Evolutionary conservation across 2,113 vertebrate genomes (phyloP).

Genomic region (Siphamia tubifer): DNA sequence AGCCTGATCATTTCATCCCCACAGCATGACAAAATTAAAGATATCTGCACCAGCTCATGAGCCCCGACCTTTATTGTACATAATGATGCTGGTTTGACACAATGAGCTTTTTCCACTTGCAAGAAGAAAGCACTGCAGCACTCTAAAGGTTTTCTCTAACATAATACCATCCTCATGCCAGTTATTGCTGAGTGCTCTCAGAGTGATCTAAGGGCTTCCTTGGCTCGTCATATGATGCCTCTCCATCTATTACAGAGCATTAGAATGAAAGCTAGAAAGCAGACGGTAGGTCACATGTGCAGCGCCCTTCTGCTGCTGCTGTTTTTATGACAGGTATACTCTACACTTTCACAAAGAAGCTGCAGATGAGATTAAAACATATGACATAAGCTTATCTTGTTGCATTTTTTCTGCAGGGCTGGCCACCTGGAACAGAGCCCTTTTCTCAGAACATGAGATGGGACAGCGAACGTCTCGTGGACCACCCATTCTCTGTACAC

Average conservation of each 20-base stretch:
- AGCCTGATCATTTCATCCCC: background rate
- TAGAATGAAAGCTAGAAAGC: conserved; percentile 38
- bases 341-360: too few species aligned
- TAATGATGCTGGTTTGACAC: conserved; percentile 9
- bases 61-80: background rate
- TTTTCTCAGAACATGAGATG: conserved; percentile 43
- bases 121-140: background rate
- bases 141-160: conserved; percentile 30
- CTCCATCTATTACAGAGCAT: conserved; percentile 54
- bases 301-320: conserved; percentile 3
- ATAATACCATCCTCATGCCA: conserved; percentile 37
- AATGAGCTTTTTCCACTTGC: background rate
- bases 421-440: conserved; percentile 36
- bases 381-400: background rate
- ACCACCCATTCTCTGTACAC: conserved; percentile 47
- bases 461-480: conserved; percentile 30
- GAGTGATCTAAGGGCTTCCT: conserved; percentile 63
- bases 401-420: background rate
- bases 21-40: background rate
- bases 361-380: too few species aligned
- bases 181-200: conserved; percentile 61
- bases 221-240: conserved; percentile 51
- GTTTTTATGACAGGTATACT: conserved; percentile 18
- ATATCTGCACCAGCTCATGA: background rate
- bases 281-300: conserved; percentile 31